Evolutionary conservation across 2,113 vertebrate genomes (phyloP).

Genomic region (Macrotis lagotis): DNA sequence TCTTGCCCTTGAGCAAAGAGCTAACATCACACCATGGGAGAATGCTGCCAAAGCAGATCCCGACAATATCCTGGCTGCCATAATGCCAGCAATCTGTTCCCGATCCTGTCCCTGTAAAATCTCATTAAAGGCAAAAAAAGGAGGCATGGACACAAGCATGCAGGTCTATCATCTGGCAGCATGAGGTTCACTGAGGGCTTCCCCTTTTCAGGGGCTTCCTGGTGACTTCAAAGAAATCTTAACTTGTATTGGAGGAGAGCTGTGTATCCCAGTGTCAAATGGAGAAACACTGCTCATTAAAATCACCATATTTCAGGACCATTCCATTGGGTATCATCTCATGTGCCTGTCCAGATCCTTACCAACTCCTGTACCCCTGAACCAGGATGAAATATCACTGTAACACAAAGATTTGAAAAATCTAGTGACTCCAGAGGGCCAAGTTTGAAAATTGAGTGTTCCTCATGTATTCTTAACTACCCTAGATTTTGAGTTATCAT

Average conservation of each 20-base stretch:
- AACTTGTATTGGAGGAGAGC: background rate
- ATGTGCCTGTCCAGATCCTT: background rate
- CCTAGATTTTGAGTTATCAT: background rate
- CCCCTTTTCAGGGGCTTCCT: background rate
- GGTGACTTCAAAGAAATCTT: constrained; percentile 36
- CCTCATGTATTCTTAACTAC: background rate
- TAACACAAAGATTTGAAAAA: background rate
- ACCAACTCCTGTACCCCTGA: background rate
- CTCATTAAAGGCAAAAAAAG: constrained; percentile 68
- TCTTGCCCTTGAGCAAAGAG: constrained; percentile 86
- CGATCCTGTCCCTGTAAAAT: constrained; percentile 77
- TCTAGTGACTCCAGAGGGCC: background rate
- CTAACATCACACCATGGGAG: constrained; percentile 80
- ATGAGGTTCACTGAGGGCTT: background rate
- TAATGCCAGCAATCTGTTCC: constrained; percentile 85
- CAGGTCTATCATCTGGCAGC: constrained; percentile 42
- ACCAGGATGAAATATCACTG: background rate
- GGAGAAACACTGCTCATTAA: background rate
- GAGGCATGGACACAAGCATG: background rate
- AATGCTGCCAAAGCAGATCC: constrained; percentile 85
- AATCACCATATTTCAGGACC: background rate
- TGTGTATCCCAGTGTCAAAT: background rate
- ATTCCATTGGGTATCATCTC: background rate
- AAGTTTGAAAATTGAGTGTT: background rate
- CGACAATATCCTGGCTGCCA: constrained; percentile 83